These are phyloP conservation scores for Protonemura montana DNA, from an alignment of 2,888 invertebrate species.

Conservation along the genomic window DNA sequence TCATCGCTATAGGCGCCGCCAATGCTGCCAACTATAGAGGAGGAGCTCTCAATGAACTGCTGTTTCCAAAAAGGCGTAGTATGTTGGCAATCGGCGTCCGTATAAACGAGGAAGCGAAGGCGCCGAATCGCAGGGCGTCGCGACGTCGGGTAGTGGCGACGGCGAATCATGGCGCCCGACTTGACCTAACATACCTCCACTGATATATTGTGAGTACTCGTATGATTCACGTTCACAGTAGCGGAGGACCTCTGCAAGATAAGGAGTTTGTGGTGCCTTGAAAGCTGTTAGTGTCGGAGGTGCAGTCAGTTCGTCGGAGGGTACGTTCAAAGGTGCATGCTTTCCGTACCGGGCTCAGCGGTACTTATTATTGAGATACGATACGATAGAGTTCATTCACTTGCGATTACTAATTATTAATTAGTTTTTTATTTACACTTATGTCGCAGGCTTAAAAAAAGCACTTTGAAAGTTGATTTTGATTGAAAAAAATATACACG, in stretches of 20 bases:
- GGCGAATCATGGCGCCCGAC: neutral
- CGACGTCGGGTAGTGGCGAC: neutral
- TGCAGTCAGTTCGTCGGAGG: neutral
- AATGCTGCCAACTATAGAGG: neutral
- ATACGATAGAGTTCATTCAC: no score
- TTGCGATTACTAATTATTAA: no score
- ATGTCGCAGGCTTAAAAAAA: no score
- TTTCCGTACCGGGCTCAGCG: neutral
- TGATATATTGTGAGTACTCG: neutral
- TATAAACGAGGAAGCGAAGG: neutral
- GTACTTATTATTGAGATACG: no score
- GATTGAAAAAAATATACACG: no score
- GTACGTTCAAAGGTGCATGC: neutral
- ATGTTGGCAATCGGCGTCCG: neutral
- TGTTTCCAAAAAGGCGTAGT: neutral
- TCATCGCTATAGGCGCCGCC: neutral
- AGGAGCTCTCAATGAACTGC: neutral
- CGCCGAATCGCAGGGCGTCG: conserved; percentile 5
- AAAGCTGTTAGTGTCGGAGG: neutral
- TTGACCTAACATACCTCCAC: neutral
- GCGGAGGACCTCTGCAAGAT: neutral
- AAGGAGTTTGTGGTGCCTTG: neutral
- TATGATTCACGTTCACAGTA: neutral
- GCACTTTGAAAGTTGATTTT: no score
- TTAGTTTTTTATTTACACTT: no score